Base-by-base conservation (phyloP, 2,888 invertebrate species). In the Hermodice carunculata region DNA sequence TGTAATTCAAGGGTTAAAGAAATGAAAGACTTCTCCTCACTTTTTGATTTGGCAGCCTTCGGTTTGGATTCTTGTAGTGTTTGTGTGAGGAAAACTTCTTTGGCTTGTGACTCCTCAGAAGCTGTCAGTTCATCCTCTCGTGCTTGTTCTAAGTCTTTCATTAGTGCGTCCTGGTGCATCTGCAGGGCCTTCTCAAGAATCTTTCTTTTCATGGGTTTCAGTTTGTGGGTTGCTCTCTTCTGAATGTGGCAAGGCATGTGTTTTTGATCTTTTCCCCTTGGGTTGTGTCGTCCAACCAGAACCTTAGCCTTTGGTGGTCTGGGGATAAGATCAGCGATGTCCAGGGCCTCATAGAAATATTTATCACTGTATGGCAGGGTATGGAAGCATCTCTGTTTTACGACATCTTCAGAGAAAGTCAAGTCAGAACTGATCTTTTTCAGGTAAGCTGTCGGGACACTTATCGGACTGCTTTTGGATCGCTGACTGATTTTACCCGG, bases 351-450 rank as follows among this genome's bases (percentile, higher is more conserved):
- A 58, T 70, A 64, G 54, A 83, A 75, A 57, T 83, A 83, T 61
- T 83, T 81, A 31, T 77, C 75, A 70, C 78, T 77, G 70, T 85
- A 85, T 4, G 85, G 85, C 46, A 85, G 63, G 61, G 78, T 77
- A 65, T 82, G 80, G 66, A 78, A 78, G 54, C 81, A 82, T 52
- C 82, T 69, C 5, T 83, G 81, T 52, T 74, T 75, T 11, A 85
- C 81, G 29, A 85, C 85, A 64, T 82, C 82, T 70, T 84, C 81
- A 29, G 72, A 74, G 73, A 85, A 85, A 3, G 64, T 68, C 4
- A 85, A 58, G 59, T 75, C 83, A n/a, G 69, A 58, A 49, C 82
- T 81, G 34, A 81, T 75, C 53, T 78, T 79, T 58, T 77, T 73
- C 8, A 84, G 37, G 61, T 82, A 82, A 17, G 70, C 69, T 37